phyloP scores from a whole-genome alignment of 2,888 invertebrate species.

The Itoplectis maculator region DNA sequence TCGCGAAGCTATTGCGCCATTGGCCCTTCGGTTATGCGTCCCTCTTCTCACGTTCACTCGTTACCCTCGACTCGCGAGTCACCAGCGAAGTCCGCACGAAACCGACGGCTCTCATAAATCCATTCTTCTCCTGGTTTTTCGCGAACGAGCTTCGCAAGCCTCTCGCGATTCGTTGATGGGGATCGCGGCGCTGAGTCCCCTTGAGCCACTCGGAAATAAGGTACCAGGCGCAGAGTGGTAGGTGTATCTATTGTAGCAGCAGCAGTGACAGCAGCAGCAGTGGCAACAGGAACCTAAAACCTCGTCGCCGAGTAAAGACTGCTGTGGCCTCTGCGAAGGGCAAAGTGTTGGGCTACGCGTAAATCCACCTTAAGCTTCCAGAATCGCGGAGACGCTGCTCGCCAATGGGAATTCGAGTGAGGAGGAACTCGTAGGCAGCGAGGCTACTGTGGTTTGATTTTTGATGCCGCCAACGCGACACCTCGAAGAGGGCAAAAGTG shows the following conservation, averaged over 20 bases:
- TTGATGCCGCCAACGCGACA: not conserved
- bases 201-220: conserved; percentile 62
- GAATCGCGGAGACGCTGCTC: not conserved
- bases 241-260: conserved; percentile 16
- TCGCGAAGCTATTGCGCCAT: not conserved
- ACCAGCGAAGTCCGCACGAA: no score
- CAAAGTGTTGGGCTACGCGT: conserved; percentile 32
- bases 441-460: not conserved
- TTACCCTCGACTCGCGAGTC: conserved; percentile 21
- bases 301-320: not conserved
- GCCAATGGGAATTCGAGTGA: conserved; percentile 20
- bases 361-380: conserved; percentile 46
- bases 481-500: not conserved
- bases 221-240: conserved; percentile 22
- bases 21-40: not conserved
- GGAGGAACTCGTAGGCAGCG: not conserved
- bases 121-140: conserved; percentile 40
- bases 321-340: conserved; percentile 14
- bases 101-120: conserved; percentile 53
- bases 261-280: conserved; percentile 19
- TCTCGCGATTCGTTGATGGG: conserved; percentile 1
- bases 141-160: not conserved
- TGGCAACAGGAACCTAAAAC: conserved; percentile 18
- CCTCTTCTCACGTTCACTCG: conserved; percentile 40
- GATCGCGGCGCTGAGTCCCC: conserved; percentile 55